Conservation (phyloP, 1,140 invertebrate species). For the Camponotus pennsylvanicus region DNA sequence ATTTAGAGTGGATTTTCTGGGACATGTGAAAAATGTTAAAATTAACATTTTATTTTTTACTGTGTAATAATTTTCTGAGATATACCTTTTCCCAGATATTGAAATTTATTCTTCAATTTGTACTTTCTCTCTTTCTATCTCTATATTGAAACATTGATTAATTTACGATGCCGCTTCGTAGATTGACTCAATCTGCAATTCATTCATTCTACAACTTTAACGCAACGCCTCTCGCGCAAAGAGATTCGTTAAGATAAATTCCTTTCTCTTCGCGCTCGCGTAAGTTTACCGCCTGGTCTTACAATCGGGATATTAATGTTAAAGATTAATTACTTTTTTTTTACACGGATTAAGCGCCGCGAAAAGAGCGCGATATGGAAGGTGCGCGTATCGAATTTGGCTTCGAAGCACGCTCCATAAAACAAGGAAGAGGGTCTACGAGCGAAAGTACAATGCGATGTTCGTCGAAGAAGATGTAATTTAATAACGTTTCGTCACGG, state of each 20-base stretch:
- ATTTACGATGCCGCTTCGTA: too few species aligned
- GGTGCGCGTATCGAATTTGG: constrained; percentile 6
- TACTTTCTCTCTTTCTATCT: not conserved
- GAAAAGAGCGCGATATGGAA: not conserved
- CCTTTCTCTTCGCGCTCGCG: constrained; percentile 2
- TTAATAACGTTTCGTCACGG: constrained; percentile 49
- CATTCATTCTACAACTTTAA: constrained; percentile 23
- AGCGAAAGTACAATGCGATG: constrained; percentile 42
- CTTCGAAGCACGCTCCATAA: constrained; percentile 37
- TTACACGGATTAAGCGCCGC: not conserved
- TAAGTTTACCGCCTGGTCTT: constrained; percentile 13
- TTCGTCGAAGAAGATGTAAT: constrained; percentile 49
- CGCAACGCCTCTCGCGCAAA: not conserved
- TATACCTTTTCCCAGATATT: not conserved
- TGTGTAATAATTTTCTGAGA: too few species aligned
- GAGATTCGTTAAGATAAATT: constrained; percentile 44
- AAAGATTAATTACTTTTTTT: not conserved
- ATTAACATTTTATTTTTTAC: too few species aligned
- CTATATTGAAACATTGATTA: too few species aligned
- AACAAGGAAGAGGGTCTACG: constrained; percentile 35
- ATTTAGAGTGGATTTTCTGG: too few species aligned
- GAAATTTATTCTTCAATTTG: not conserved
- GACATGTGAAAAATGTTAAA: too few species aligned
- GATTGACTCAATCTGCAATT: constrained; percentile 13
- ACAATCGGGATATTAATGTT: constrained; percentile 26